Base-by-base conservation (phyloP, 2,113 vertebrate species). In the Opisthocomus hoazin region DNA sequence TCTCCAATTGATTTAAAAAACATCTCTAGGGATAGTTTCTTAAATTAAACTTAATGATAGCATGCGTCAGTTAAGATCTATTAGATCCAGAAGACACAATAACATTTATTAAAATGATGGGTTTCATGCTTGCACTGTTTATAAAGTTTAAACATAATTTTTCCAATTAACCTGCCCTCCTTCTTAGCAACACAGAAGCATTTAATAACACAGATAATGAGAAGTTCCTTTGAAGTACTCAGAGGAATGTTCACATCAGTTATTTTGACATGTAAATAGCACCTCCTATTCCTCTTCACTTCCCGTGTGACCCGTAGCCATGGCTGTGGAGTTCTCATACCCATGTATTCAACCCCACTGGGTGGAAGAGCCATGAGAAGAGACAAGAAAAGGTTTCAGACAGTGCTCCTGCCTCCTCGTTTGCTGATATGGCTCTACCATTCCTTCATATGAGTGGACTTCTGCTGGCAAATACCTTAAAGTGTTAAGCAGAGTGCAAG, bases 1-100 rank as follows among this genome's bases (percentile, higher is more conserved):
- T 74, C 41, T 94, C 86, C 57, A 89, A 96, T 64, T 97, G 80
- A 96, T 95, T 97, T 96, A 53, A 95, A 81, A 95, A 82, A 45
- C 43, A 15, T 96, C 87, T 97, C 89, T 96, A 92, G 84, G 81
- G 93, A 87, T 91, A 88, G 65, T 60, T 93, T 95, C 92, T 97
- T 95, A 97, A 97, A 97, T 96, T 96, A 97, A 96, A 93, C 93
- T 96, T 94, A 97, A 95, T 51, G 34, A 95, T 87, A 76, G 53
- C 81, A 91, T 89, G 88, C 94, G 94, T 95, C 95, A 87, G 84
- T 90, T 89, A 94, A 95, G 78, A 84, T 95, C 92, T 93, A 68
- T 93, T 94, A 97, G 92, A 96, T 87, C 21, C 41, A 73, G 43
- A 32, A 90, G 78, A 65, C 51, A 48, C 0, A 60, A 60, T 95